Percentiles rank a stretch among this genome's conserved stretches.
Conservation (phyloP, 2,888 invertebrate genomes). For the Cryptocheilus praepositus region DNA sequence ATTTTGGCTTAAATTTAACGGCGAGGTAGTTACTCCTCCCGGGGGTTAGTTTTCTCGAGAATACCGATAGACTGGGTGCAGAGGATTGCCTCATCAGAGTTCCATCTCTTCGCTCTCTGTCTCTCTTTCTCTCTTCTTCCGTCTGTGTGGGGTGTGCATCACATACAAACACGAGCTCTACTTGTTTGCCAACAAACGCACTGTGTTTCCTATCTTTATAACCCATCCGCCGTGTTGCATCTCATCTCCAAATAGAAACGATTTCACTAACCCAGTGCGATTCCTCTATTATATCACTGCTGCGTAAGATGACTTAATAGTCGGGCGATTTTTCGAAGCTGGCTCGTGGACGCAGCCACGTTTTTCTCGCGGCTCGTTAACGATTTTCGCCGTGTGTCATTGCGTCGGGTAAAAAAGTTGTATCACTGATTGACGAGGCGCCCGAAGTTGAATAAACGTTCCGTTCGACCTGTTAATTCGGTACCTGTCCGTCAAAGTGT, state of each 20-base stretch:
- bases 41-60: slow-evolving; percentile 19
- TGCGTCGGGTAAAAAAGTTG: not conserved
- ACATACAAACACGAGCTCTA: slow-evolving; percentile 55
- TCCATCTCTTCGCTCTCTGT: not conserved
- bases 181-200: slow-evolving; percentile 57
- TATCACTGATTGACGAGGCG: too few relatives aligned
- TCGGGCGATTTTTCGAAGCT: too few relatives aligned
- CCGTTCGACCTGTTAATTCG: too few relatives aligned
- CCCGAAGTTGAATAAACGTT: too few relatives aligned
- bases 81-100: slow-evolving; percentile 37
- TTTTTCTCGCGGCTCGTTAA: not conserved
- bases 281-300: slow-evolving; percentile 7
- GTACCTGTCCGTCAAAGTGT: too few relatives aligned
- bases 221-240: slow-evolving; percentile 51
- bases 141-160: slow-evolving; percentile 43
- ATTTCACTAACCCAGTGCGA: slow-evolving; percentile 6
- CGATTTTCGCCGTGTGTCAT: too few relatives aligned
- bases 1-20: too few relatives aligned
- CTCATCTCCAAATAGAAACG: slow-evolving; percentile 58
- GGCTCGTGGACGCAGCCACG: not conserved
- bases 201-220: slow-evolving; percentile 56
- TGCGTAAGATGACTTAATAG: not conserved
- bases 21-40: too few relatives aligned
- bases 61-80: slow-evolving; percentile 25
- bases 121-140: not conserved